A percentile compares a stretch with the other conserved stretches of the same genome.
Conservation (phyloP, 2,113 vertebrate species). For the Cynocephalus volans region DNA sequence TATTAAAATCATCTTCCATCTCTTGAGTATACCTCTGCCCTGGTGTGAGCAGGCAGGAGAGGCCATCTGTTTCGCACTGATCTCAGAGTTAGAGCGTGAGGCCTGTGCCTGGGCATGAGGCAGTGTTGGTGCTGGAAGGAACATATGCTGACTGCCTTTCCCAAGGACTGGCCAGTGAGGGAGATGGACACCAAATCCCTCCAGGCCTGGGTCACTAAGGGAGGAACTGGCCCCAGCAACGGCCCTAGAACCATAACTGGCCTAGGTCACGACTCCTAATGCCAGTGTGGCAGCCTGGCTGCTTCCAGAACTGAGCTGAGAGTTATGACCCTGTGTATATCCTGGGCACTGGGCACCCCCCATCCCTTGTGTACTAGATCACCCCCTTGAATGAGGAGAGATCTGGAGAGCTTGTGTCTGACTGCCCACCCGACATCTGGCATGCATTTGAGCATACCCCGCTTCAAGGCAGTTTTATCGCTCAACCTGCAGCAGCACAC, state of each 20-base stretch:
- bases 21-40: neutral
- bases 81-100: neutral
- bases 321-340: neutral
- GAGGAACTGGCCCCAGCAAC: neutral
- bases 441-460: neutral
- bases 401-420: neutral
- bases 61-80: neutral
- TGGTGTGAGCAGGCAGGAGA: neutral
- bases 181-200: neutral
- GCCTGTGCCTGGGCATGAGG: neutral
- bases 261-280: fast-evolving
- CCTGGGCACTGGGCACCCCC: neutral
- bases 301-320: neutral
- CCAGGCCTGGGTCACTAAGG: neutral
- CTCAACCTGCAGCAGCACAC: neutral
- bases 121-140: neutral
- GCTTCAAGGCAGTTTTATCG: neutral
- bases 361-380: neutral
- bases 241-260: neutral
- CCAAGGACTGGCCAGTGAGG: neutral
- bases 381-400: neutral
- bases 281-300: too few relatives aligned
- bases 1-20: constrained; percentile 72
- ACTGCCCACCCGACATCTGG: fast-evolving
- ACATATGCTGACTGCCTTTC: neutral